Percentiles rank a stretch among this genome's conserved stretches.
Conservation (phyloP, 2,888 invertebrate genomes). For the Ophonus ardosiacus region DNA sequence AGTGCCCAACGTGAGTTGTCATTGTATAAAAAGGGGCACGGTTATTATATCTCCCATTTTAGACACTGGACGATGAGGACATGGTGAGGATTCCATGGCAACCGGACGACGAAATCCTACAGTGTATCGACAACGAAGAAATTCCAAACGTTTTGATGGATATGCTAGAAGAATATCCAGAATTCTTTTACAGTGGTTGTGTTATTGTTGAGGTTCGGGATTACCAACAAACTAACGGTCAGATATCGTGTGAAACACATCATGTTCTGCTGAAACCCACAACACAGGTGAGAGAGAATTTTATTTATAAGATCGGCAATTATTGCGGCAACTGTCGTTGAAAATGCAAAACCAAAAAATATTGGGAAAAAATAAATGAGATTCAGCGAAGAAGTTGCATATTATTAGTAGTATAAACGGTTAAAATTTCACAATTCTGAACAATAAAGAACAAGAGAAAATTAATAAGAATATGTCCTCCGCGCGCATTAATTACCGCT, state of each 20-base stretch:
- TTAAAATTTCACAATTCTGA: no score
- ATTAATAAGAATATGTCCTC: no score
- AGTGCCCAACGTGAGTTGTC: slow-evolving; percentile 39
- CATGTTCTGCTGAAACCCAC: slow-evolving; percentile 93
- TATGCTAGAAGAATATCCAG: slow-evolving; percentile 89
- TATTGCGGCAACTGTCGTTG: no score
- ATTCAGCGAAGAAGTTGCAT: no score
- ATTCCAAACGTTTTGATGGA: slow-evolving; percentile 92
- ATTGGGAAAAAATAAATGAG: no score
- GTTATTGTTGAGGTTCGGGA: slow-evolving; percentile 94
- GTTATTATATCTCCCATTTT: slow-evolving; percentile 31
- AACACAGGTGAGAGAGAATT: slow-evolving; percentile 81
- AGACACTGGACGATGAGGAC: slow-evolving; percentile 67
- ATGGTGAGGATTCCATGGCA: slow-evolving; percentile 87
- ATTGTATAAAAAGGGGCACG: background rate
- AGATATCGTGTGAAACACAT: slow-evolving; percentile 88
- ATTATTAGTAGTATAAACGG: no score
- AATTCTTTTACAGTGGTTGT: slow-evolving; percentile 94
- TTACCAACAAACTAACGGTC: slow-evolving; percentile 88
- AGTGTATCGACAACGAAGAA: slow-evolving; percentile 94
- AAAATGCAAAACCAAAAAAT: no score
- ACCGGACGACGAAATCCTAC: slow-evolving; percentile 92
- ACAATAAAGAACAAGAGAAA: no score
- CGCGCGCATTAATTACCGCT: no score
- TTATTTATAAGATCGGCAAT: no score